These are phyloP conservation scores for Tragelaphus imberbis DNA, from an alignment of 2,113 vertebrate genomes.

Conservation along the genomic window DNA sequence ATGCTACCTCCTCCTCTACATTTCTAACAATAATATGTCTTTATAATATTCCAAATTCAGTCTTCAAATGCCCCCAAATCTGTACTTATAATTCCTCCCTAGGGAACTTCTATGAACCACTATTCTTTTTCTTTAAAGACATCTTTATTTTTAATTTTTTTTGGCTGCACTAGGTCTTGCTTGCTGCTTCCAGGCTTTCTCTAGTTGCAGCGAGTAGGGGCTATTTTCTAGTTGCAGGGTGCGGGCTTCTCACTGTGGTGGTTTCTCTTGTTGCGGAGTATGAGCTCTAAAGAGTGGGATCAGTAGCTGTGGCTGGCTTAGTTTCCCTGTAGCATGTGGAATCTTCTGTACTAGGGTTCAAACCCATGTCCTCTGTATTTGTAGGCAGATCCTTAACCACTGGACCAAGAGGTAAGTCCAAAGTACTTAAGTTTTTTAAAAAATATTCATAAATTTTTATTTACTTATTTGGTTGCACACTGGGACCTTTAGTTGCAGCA, in stretches of 20 bases:
- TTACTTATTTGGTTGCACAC: background rate
- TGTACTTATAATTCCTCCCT: background rate
- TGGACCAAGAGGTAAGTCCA: background rate
- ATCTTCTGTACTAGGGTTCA: background rate
- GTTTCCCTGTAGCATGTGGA: background rate
- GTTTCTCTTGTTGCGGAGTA: background rate
- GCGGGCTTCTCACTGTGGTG: background rate
- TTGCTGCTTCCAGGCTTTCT: background rate
- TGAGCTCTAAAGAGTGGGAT: background rate
- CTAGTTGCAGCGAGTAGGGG: background rate
- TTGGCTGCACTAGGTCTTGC: background rate
- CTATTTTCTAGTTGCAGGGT: background rate
- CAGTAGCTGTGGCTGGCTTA: background rate
- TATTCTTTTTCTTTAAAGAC: background rate
- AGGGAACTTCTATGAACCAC: background rate
- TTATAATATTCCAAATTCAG: slow-evolving; percentile 34
- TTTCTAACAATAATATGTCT: background rate
- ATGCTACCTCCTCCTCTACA: background rate
- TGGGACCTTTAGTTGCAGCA: background rate
- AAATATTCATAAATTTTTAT: background rate
- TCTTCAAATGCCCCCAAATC: slow-evolving; percentile 8
- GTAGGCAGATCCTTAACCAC: background rate
- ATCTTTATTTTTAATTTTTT: background rate
- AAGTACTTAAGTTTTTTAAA: background rate
- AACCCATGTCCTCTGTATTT: background rate